phyloP scores from a whole-genome alignment of 2,888 invertebrate species.

The Oegoconia quadripuncta region DNA sequence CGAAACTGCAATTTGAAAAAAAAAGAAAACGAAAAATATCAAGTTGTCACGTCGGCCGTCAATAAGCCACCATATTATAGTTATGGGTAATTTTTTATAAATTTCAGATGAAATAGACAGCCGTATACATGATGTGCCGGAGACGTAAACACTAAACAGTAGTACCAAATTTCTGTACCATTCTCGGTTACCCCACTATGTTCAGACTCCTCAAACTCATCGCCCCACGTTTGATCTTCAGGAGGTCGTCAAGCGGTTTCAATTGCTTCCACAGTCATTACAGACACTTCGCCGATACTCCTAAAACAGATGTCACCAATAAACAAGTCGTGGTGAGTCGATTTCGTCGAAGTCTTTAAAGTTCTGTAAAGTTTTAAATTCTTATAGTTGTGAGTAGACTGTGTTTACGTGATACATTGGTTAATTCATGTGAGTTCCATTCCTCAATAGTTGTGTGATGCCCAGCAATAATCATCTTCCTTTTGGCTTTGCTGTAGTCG shows the following conservation, averaged over 20 bases:
- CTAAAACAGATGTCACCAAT: conserved; percentile 37
- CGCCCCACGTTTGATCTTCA: conserved; percentile 26
- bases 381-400: neutral
- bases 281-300: conserved; percentile 42
- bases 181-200: conserved; percentile 45
- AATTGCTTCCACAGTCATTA: conserved; percentile 21
- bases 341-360: too few relatives aligned
- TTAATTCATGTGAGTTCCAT: too few relatives aligned
- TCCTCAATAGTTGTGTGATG: too few relatives aligned
- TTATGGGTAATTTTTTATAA: conserved; percentile 25
- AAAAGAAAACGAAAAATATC: conserved; percentile 13
- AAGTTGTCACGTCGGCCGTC: conserved; percentile 35
- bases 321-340: conserved; percentile 29
- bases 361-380: too few relatives aligned
- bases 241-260: conserved; percentile 21
- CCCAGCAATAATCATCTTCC: too few relatives aligned
- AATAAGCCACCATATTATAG: conserved; percentile 38
- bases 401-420: too few relatives aligned
- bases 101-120: conserved; percentile 29
- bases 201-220: conserved; percentile 37
- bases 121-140: conserved; percentile 35
- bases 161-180: conserved; percentile 1
- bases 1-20: conserved; percentile 31
- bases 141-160: conserved; percentile 22
- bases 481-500: too few relatives aligned